Conservation (phyloP, 2,797 vertebrate species). For the Spinus pinus region DNA sequence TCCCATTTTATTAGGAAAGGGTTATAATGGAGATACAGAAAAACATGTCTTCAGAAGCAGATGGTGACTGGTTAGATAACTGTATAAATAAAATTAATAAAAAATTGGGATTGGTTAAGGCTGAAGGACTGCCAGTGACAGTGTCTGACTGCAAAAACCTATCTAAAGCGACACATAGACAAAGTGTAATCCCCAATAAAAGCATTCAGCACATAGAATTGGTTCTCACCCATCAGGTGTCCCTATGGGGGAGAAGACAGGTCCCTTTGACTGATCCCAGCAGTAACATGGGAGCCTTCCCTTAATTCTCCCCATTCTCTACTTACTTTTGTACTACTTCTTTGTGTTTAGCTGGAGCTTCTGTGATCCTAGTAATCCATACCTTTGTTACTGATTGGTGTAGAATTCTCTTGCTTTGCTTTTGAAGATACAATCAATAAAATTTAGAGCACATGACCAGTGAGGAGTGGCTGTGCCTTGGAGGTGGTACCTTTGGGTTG, state of each 20-base stretch:
- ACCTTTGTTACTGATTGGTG: not conserved
- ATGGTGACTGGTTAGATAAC: not conserved
- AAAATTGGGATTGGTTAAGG: not conserved
- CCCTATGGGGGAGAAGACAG: accelerated
- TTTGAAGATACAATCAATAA: not conserved
- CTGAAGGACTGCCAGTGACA: not conserved
- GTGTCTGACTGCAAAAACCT: not conserved
- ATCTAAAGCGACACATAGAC: not conserved
- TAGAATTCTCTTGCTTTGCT: not conserved
- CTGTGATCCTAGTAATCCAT: no score
- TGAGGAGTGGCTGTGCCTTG: not conserved
- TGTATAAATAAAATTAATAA: not conserved
- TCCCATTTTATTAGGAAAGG: not conserved
- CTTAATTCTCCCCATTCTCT: not conserved
- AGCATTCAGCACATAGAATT: not conserved
- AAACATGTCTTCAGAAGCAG: not conserved
- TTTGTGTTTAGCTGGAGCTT: not conserved
- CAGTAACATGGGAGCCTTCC: accelerated
- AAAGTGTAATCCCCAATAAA: not conserved
- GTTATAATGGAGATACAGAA: not conserved
- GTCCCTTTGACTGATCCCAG: accelerated
- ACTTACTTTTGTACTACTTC: not conserved
- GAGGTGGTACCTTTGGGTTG: not conserved
- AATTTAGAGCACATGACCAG: not conserved
- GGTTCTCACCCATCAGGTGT: accelerated